Percentiles rank a stretch among this genome's conserved stretches.
phyloP scores from a whole-genome alignment of 2,888 invertebrate species.

The Heliconius aoede region DNA sequence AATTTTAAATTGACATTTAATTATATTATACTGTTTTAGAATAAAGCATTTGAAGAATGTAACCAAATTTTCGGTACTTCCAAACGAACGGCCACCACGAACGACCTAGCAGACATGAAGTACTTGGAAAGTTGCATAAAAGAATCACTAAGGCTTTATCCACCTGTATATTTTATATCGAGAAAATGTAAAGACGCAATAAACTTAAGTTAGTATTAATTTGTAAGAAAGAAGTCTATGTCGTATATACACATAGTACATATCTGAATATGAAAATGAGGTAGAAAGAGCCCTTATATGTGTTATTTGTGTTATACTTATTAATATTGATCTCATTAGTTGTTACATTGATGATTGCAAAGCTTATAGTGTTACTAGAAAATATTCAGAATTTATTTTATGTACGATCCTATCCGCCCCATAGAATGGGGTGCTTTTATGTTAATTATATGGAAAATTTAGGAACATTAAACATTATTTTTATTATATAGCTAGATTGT shows the following conservation, averaged over 20 bases:
- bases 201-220: conserved; percentile 76
- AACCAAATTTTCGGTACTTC: conserved; percentile 54
- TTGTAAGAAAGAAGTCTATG: background rate
- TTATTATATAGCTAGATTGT: too few relatives aligned
- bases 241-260: background rate
- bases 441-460: too few relatives aligned
- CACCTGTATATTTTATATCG: conserved; percentile 87
- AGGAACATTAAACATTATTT: too few relatives aligned
- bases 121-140: conserved; percentile 89
- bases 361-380: too few relatives aligned
- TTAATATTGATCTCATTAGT: too few relatives aligned
- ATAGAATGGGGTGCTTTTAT: too few relatives aligned
- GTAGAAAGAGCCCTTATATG: too few relatives aligned
- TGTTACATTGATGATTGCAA: too few relatives aligned
- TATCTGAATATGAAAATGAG: too few relatives aligned
- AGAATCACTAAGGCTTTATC: conserved; percentile 65
- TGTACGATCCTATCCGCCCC: too few relatives aligned
- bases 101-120: conserved; percentile 85
- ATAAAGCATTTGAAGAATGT: conserved; percentile 34
- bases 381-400: too few relatives aligned
- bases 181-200: conserved; percentile 83
- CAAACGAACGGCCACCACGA: conserved; percentile 85
- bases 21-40: conserved; percentile 20
- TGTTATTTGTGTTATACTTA: too few relatives aligned
- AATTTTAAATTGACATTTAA: background rate